Evolutionary conservation across 2,797 vertebrate species (phyloP), one percentile per base, ranked within the genome.

Genomic region (Corythornis leucogaster): DNA sequence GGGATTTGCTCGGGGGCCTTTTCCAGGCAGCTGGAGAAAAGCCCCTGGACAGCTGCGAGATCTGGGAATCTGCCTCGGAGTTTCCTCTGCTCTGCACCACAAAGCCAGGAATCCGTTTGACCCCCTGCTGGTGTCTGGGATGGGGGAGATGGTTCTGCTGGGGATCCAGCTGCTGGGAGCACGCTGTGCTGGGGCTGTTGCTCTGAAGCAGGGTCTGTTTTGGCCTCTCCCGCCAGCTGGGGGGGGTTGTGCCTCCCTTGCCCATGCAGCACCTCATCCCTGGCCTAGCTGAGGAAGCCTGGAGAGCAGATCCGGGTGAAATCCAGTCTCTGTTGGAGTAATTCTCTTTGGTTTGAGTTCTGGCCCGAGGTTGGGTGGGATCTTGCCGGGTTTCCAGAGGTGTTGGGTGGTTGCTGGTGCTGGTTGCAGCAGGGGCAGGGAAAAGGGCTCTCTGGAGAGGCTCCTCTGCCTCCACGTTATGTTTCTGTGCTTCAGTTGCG

Each of bases 21-120:
- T 92, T 88, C 69, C 59, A 85, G 81, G 87, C 89, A 86, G 79
- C 80, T 91, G 63, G 75, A 88, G 88, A 75, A 84, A 89, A 83
- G 69, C 68, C 50, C 45, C 43, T 0, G 8, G 78, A 76, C 76
- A 89, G 70, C 91, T 92, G 15, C 5, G 85, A 77, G 87, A 90
- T 87, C 53, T 91, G 87, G 90, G 87, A 95, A 91, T 80, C 80
- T 50, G 48, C 70, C 77, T 81, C 3, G 22, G 85, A 87, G 80
- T 69, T 83, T 84, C 66, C 84, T 45, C 81, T 79, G 75, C 1
- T 1, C 77, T 87, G 55, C 63, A 73, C 85, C 93, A 69, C 5
- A 61, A 59, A 62, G 89, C 85, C 89, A 94, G 87, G 83, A 74
- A 50, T 77, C 59, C 54, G 28, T 85, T 81, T 90, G 94, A 92